These are phyloP conservation scores for Harpagoxenus sublaevis DNA, from an alignment of 2,888 invertebrate species.

Conservation along the genomic window DNA sequence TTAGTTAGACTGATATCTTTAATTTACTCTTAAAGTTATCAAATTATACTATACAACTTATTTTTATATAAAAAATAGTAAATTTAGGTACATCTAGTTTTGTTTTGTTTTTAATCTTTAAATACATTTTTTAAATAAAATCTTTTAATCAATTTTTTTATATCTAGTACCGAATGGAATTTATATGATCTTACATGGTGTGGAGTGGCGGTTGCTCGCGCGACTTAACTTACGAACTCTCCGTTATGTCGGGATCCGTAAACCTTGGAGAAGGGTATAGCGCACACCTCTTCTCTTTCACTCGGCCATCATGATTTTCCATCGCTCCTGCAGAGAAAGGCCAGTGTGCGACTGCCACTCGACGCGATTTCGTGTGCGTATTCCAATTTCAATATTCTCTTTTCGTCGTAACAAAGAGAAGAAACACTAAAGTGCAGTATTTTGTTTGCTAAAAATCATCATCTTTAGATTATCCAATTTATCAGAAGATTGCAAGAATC, in stretches of 20 bases:
- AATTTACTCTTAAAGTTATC: too few relatives aligned
- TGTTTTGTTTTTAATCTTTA: not conserved
- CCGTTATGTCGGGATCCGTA: constrained; percentile 71
- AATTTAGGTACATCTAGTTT: not conserved
- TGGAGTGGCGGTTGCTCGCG: constrained; percentile 43
- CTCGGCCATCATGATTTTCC: constrained; percentile 40
- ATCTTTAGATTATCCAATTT: not conserved
- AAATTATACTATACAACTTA: not conserved
- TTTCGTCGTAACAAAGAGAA: not conserved
- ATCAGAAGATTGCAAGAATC: not conserved
- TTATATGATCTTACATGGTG: not conserved
- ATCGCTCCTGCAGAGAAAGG: constrained; percentile 9
- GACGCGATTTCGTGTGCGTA: constrained; percentile 25
- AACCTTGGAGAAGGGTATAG: constrained; percentile 69
- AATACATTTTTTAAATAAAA: not conserved
- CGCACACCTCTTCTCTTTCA: constrained; percentile 51
- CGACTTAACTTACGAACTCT: constrained; percentile 58
- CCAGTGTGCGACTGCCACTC: constrained; percentile 18
- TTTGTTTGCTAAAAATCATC: not conserved
- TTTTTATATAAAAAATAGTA: not conserved
- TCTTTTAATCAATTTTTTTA: not conserved
- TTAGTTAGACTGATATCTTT: too few relatives aligned
- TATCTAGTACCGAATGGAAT: not conserved
- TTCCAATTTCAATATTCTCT: not conserved
- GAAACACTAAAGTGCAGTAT: not conserved